These are phyloP conservation scores for Canis aureus DNA, from an alignment of 2,113 vertebrate species.

Conservation along the genomic window DNA sequence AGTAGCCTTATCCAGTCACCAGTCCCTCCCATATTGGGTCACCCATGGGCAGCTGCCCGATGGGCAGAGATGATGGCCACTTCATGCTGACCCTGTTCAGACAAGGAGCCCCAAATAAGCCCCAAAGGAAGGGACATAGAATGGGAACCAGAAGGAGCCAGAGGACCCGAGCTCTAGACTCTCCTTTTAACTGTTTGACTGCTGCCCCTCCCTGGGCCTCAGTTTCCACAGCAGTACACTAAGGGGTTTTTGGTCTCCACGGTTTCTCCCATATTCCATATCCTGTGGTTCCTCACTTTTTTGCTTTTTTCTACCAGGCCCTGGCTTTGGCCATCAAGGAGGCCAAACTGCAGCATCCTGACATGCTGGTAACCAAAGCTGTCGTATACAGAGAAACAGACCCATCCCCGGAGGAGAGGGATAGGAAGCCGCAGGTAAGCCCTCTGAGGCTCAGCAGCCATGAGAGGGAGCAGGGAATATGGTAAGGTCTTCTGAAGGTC, in stretches of 20 bases:
- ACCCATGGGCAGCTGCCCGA: not conserved
- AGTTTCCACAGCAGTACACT: not conserved
- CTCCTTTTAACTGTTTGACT: not conserved
- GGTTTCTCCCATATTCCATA: not conserved
- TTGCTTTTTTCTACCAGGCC: slow-evolving; percentile 87
- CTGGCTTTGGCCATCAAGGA: slow-evolving; percentile 99
- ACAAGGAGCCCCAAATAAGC: not conserved
- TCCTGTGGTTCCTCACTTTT: not conserved
- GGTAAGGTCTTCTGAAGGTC: not conserved
- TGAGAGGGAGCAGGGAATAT: not conserved
- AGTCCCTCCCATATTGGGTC: not conserved
- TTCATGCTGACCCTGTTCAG: slow-evolving; percentile 34
- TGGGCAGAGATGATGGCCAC: not conserved
- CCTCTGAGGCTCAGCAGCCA: not conserved
- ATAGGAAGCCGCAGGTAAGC: slow-evolving; percentile 93
- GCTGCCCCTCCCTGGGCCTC: not conserved
- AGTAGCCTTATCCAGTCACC: not conserved
- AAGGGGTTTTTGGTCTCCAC: not conserved
- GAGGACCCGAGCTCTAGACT: not conserved
- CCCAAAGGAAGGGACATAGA: not conserved
- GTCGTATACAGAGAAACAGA: slow-evolving; percentile 99
- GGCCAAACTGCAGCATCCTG: slow-evolving; percentile 98
- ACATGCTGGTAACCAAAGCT: slow-evolving; percentile 99
- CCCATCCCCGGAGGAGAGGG: slow-evolving; percentile 94
- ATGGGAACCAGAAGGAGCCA: not conserved